Base-by-base conservation (phyloP, 2,113 vertebrate species). In the Trematocara nigrifrons region DNA sequence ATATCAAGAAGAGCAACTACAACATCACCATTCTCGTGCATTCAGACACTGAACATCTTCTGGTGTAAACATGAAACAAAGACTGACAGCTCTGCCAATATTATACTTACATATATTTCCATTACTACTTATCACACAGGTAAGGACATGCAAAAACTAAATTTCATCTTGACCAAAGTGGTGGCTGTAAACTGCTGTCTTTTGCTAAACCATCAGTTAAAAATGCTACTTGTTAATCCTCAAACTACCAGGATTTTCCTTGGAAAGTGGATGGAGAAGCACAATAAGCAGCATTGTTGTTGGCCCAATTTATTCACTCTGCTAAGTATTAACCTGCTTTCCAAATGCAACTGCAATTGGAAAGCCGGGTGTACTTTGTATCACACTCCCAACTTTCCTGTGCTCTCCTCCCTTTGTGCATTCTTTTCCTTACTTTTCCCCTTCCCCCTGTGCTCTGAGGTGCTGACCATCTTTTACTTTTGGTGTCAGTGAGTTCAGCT, bases 401-500 rank as follows among this genome's bases (percentile, higher is more conserved):
- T 47, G 22, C 71, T 53, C 45, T 80, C 81, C 69, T 88, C 80
- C 61, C 80, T 33, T 51, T 88, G 61, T 66, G 86, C 86, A 85
- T 87, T 86, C 81, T 89, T 87, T 49, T 15, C 54, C 51, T 29
- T 18, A 16, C 76, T 38, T 15, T 6, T 6, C 38, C 38, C 49
- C 2, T 11, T 59, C 42, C 31, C 42, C 40, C 42, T n/a, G 20
- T 20, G 35, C 77, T 84, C 79, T 83, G 83, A 35, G 79, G 49
- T 29, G 2, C 81, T 56, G 80, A 80, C 76, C 56, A 15, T 87
- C 90, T 79, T 82, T 85, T 81, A 84, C 53, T 84, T n/a, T 47
- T 56, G 76, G 87, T 86, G 92, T 93, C 94, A 93, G 10, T 76
- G 83, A 87, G 93, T 91, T 94, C 90, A 92, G 81, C 52, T 59